These are phyloP conservation scores for Xestoiulus laeticollis DNA, from an alignment of 2,888 invertebrate genomes.

Conservation along the genomic window DNA sequence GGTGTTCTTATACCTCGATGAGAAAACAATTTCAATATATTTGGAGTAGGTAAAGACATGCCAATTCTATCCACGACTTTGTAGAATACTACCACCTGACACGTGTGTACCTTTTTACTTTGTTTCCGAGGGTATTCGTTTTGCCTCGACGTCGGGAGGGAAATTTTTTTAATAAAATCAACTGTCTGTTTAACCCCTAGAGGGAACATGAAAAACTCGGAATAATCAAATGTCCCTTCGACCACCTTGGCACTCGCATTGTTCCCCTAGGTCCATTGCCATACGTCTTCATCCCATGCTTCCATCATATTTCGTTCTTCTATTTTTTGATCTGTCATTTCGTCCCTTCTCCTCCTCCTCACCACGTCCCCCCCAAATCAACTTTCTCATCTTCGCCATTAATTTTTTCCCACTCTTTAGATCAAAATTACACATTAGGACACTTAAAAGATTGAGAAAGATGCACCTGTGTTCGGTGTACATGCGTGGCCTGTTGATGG, in stretches of 20 bases:
- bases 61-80: slow-evolving; percentile 53
- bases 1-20: slow-evolving; percentile 23
- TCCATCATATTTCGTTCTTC: slow-evolving; percentile 36
- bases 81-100: slow-evolving; percentile 50
- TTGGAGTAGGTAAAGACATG: slow-evolving; percentile 50
- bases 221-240: slow-evolving; percentile 32
- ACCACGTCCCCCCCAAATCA: not conserved
- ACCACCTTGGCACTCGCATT: slow-evolving; percentile 44
- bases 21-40: slow-evolving; percentile 34
- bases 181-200: slow-evolving; percentile 30
- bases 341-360: slow-evolving; percentile 18
- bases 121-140: slow-evolving; percentile 39
- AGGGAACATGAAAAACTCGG: not conserved
- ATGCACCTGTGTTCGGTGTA: slow-evolving; percentile 18
- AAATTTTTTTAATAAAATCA: slow-evolving; percentile 8
- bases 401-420: not conserved
- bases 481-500: slow-evolving; percentile 8
- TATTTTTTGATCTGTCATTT: slow-evolving; percentile 43
- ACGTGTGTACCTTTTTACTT: slow-evolving; percentile 50
- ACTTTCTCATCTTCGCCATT: slow-evolving; percentile 42
- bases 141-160: slow-evolving; percentile 52
- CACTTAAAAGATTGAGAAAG: slow-evolving; percentile 32
- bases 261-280: slow-evolving; percentile 34
- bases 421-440: slow-evolving; percentile 48
- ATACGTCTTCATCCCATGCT: slow-evolving; percentile 33